phyloP scores from a whole-genome alignment of 2,113 vertebrate species.

The Hippocampus zosterae region DNA sequence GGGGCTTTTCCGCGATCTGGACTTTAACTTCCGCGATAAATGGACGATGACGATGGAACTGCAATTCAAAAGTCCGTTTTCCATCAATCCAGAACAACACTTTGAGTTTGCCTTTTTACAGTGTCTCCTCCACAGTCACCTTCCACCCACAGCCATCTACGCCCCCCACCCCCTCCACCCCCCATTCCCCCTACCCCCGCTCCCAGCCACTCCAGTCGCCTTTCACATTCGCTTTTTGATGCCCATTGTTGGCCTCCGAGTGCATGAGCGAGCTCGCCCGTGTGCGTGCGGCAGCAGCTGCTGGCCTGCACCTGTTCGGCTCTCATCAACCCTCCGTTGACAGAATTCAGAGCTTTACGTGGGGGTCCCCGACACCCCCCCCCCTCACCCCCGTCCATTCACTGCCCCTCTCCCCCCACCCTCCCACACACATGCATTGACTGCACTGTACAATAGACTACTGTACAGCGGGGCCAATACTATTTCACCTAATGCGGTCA shows the following conservation, averaged over 20 bases:
- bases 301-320: slow-evolving; percentile 71
- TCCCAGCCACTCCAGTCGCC: slow-evolving; percentile 9
- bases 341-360: slow-evolving; percentile 66
- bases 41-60: too few species aligned
- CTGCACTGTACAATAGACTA: background rate
- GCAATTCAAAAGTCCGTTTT: background rate
- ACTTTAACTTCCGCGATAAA: too few species aligned
- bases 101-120: background rate
- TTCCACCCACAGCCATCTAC: too few species aligned
- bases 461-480: background rate
- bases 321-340: slow-evolving; percentile 71
- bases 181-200: background rate
- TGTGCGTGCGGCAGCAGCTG: slow-evolving; percentile 62
- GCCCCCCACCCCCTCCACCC: background rate
- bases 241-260: slow-evolving; percentile 37
- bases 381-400: slow-evolving; percentile 1
- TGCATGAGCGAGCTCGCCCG: slow-evolving; percentile 14
- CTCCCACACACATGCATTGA: slow-evolving; percentile 8
- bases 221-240: slow-evolving; percentile 30
- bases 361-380: slow-evolving; percentile 50
- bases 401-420: slow-evolving; percentile 1
- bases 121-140: background rate
- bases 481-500: background rate
- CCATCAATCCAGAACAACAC: background rate
- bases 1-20: too few species aligned